Evolutionary conservation across 2,113 vertebrate genomes (phyloP).

Genomic region (western clawed frog (Xenopus tropicalis)): UCB_Xtro_10.0 CM004450.2:87824001-87824500

Average conservation of each 20-base stretch:
- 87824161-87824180: background rate
- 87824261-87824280: background rate
- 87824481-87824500: background rate
- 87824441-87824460: background rate
- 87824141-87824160: background rate
- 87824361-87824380: background rate
- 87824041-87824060: too few species aligned
- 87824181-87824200: conserved; percentile 1
- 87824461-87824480: background rate
- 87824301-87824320: background rate
- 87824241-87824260: background rate
- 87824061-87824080: too few species aligned
- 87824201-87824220: conserved; percentile 23
- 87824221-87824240: background rate
- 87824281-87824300: background rate
- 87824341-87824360: background rate
- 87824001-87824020: too few species aligned
- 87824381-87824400: too few species aligned
- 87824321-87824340: background rate
- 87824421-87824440: background rate
- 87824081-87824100: too few species aligned
- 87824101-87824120: too few species aligned
- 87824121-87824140: too few species aligned
- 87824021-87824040: too few species aligned
- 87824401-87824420: background rate